A percentile compares a stretch with the other conserved stretches of the same genome.
phyloP scores from a whole-genome alignment of 2,888 invertebrate species.

The Odontocerum albicorne region DNA sequence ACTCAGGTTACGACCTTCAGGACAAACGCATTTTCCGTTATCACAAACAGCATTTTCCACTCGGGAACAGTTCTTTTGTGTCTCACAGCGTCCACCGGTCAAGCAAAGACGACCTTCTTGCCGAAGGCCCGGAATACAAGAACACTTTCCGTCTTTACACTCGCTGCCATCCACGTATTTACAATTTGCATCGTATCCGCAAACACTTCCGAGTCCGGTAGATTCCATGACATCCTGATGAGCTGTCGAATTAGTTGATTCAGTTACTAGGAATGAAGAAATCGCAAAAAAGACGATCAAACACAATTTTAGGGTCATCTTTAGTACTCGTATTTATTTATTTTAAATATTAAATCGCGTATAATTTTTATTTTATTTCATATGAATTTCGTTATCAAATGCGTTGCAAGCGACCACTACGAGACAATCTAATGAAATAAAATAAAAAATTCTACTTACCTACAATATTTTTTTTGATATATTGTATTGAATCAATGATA shows the following conservation, averaged over 20 bases:
- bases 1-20: neutral
- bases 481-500: too few species aligned
- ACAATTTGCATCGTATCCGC: constrained; percentile 4
- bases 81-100: constrained; percentile 5
- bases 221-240: too few species aligned
- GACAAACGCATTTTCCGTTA: constrained; percentile 2
- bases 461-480: too few species aligned
- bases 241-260: too few species aligned
- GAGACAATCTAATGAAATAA: too few species aligned
- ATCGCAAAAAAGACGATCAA: constrained; percentile 1
- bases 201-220: neutral
- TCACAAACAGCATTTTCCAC: constrained; percentile 3
- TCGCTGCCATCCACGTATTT: neutral
- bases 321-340: too few species aligned
- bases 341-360: too few species aligned
- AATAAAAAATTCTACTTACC: too few species aligned
- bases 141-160: neutral
- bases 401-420: too few species aligned
- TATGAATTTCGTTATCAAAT: too few species aligned
- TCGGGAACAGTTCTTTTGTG: neutral
- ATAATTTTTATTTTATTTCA: too few species aligned
- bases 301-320: too few species aligned
- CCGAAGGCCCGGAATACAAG: neutral
- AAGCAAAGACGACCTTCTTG: neutral
- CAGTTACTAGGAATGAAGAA: neutral